These are phyloP conservation scores for Lepidochitona cinerea DNA, from an alignment of 2,888 invertebrate species.

Conservation along the genomic window DNA sequence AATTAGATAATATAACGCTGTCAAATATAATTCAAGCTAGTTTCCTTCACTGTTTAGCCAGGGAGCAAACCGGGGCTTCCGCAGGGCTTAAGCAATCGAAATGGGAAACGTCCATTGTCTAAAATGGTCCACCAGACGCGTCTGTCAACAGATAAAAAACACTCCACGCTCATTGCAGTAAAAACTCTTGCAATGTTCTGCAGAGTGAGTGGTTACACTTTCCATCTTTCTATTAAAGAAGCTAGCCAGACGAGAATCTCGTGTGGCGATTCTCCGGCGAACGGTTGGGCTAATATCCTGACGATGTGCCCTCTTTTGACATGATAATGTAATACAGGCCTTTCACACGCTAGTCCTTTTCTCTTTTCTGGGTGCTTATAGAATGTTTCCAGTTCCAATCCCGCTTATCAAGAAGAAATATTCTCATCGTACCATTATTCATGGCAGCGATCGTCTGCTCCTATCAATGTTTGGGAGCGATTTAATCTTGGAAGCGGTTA, in stretches of 20 bases:
- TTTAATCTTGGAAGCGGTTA: not conserved
- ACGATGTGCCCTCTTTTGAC: not conserved
- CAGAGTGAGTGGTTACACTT: not conserved
- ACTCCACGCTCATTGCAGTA: not conserved
- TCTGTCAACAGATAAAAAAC: not conserved
- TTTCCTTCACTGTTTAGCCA: not conserved
- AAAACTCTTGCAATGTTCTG: no score
- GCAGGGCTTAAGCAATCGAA: not conserved
- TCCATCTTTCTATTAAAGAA: not conserved
- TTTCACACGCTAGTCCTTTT: not conserved
- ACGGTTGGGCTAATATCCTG: not conserved
- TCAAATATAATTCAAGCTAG: not conserved
- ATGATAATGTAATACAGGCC: not conserved
- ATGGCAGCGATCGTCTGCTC: not conserved
- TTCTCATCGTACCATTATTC: not conserved
- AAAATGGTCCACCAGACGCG: not conserved
- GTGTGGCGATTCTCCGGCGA: not conserved
- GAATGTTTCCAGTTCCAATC: not conserved
- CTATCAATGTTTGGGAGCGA: not conserved
- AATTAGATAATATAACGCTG: not conserved
- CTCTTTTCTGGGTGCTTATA: not conserved
- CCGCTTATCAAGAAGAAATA: not conserved
- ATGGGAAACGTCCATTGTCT: not conserved
- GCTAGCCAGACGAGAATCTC: not conserved
- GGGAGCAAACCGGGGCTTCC: not conserved